A percentile compares a stretch with the other conserved stretches of the same genome.
These are phyloP conservation scores for Bos taurus DNA, from an alignment of 2,113 vertebrate genomes.

Conservation along the genomic window ARS-UCD2.0 NC_037332.1:39974001-39974500, in stretches of 20 bases:
- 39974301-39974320: background rate
- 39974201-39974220: background rate
- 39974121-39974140: background rate
- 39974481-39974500: background rate
- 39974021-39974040: background rate
- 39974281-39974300: accelerated
- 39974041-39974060: background rate
- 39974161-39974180: background rate
- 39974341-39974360: background rate
- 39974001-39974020: background rate
- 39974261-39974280: background rate
- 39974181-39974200: accelerated
- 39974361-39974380: background rate
- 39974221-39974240: background rate
- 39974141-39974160: background rate
- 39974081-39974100: background rate
- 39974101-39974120: background rate
- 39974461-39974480: background rate
- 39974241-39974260: background rate
- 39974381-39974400: background rate
- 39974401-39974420: background rate
- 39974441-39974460: background rate
- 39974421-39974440: background rate
- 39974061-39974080: background rate
- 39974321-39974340: background rate